Percentiles rank a stretch among this genome's conserved stretches.
phyloP scores from a whole-genome alignment of 2,888 invertebrate species.

The Mimachlamys varia region DNA sequence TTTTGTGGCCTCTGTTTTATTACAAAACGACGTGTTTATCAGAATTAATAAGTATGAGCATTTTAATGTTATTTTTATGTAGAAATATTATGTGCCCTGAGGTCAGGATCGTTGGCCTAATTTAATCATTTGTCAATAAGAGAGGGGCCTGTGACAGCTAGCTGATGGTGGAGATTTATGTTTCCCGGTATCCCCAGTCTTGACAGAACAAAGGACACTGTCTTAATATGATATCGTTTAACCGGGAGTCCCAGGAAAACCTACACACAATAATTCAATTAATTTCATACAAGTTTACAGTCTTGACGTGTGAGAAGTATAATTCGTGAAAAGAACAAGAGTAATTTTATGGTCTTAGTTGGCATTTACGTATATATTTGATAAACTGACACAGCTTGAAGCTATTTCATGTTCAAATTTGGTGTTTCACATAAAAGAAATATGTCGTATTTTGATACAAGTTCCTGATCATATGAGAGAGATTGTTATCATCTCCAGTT shows the following conservation, averaged over 20 bases:
- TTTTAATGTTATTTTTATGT: slow-evolving; percentile 21
- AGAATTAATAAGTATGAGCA: slow-evolving; percentile 18
- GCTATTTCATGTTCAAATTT: slow-evolving; percentile 21
- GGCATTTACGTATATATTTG: not conserved
- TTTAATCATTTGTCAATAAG: slow-evolving; percentile 31
- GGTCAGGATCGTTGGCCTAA: not conserved
- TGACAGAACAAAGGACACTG: slow-evolving; percentile 1
- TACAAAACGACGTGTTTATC: not conserved
- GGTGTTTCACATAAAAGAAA: slow-evolving; percentile 10
- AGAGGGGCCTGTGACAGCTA: not conserved
- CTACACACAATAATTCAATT: slow-evolving; percentile 33
- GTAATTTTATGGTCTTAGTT: not conserved
- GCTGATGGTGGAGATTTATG: not conserved
- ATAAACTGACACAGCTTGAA: slow-evolving; percentile 2
- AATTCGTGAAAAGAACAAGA: not conserved
- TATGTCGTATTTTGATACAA: not conserved
- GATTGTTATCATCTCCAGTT: not conserved
- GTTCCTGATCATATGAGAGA: not conserved
- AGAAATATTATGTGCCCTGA: not conserved
- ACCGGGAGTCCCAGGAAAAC: not conserved
- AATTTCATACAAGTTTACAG: slow-evolving; percentile 28
- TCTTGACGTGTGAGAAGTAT: not conserved
- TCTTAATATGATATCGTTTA: not conserved
- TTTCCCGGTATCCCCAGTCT: not conserved
- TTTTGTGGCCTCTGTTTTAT: not conserved